These are phyloP conservation scores for Zaprionus kolodkinae DNA, from an alignment of 1,140 invertebrate species.

Conservation along the genomic window DNA sequence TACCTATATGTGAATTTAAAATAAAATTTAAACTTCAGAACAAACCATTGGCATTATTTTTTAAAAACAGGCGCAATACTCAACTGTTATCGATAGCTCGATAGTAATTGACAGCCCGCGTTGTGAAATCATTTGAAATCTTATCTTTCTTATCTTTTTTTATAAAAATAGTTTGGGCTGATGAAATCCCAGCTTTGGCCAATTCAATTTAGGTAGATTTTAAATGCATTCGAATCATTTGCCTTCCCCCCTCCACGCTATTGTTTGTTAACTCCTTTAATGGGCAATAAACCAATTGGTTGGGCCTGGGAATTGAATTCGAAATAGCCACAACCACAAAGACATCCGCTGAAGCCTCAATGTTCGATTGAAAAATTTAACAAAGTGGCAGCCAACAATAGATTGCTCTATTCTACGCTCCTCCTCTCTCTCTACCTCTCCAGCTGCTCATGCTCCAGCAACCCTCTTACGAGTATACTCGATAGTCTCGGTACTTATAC, in stretches of 20 bases:
- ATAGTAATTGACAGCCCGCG: conserved; percentile 3
- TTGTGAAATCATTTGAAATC: conserved; percentile 27
- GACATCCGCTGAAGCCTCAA: conserved; percentile 40
- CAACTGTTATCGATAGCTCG: conserved; percentile 15
- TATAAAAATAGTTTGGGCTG: neutral
- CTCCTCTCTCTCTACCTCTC: neutral
- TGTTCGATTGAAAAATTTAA: conserved; percentile 54
- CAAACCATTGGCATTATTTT: neutral
- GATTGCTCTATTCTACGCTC: conserved; percentile 23
- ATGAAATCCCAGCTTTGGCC: neutral
- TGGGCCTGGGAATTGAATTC: conserved; percentile 32
- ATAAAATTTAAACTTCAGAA: neutral
- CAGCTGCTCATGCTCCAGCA: neutral
- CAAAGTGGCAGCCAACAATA: conserved; percentile 64
- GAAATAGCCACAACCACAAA: conserved; percentile 38
- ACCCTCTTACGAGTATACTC: conserved; percentile 10
- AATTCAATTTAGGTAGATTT: neutral
- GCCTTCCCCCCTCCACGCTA: neutral
- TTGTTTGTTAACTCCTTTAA: conserved; percentile 12
- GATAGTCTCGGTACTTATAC: conserved; percentile 43
- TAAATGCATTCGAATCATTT: conserved; percentile 9
- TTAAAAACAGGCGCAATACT: neutral
- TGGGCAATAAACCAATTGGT: conserved; percentile 15
- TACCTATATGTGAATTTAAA: no score
- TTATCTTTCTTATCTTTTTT: neutral